Evolutionary conservation across 1,140 invertebrate genomes (phyloP).

Genomic region (Batillaria attramentaria): DNA sequence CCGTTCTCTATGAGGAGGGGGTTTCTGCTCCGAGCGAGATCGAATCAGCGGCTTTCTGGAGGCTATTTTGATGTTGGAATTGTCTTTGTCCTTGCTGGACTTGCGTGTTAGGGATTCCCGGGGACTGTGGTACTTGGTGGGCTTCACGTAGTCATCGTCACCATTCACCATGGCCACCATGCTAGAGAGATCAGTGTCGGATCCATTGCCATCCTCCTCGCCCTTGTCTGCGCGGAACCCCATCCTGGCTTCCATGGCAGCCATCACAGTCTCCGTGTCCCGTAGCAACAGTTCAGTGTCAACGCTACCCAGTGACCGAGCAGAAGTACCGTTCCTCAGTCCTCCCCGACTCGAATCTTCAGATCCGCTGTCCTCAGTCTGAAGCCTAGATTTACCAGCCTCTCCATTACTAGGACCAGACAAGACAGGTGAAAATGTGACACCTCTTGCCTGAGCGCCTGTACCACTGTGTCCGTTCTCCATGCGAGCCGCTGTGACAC

Average conservation of each 20-base stretch:
- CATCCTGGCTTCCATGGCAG: conserved; percentile 74
- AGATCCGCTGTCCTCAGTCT: conserved; percentile 19
- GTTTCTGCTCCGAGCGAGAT: conserved; percentile 33
- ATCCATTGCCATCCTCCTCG: conserved; percentile 34
- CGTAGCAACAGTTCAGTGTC: conserved; percentile 74
- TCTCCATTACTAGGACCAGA: conserved; percentile 37
- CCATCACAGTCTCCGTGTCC: conserved; percentile 75
- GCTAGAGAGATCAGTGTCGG: conserved; percentile 60
- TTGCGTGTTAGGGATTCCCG: conserved; percentile 54
- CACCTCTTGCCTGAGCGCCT: conserved; percentile 25
- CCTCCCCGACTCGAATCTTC: neutral
- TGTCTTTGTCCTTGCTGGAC: conserved; percentile 37
- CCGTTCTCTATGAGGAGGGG: conserved; percentile 19
- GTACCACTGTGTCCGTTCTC: conserved; percentile 47
- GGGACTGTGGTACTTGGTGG: conserved; percentile 58
- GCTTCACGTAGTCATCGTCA: conserved; percentile 60
- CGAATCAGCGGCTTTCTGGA: conserved; percentile 18
- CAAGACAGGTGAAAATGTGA: neutral
- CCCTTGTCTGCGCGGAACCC: conserved; percentile 34
- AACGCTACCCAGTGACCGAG: conserved; percentile 55
- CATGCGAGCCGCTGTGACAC: conserved; percentile 17
- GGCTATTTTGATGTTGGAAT: conserved; percentile 47
- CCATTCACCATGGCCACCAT: conserved; percentile 62
- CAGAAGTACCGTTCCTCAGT: conserved; percentile 28
- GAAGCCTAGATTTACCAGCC: conserved; percentile 14